Evolutionary conservation across 2,888 invertebrate species (phyloP).

Genomic region (Drosophila formosana): DNA sequence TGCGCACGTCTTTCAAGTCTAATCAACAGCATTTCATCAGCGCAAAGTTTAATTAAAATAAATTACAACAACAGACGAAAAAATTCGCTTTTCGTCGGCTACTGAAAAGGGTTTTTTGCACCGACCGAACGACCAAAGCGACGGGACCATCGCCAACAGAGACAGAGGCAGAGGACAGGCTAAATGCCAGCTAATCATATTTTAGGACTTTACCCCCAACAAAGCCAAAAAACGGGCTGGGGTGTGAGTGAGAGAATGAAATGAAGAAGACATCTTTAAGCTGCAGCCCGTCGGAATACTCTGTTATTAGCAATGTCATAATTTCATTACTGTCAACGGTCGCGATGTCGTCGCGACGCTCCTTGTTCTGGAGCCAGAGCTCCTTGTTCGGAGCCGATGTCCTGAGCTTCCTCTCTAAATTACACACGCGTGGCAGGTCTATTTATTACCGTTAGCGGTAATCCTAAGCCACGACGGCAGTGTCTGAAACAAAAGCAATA

Average conservation of each 20-base stretch:
- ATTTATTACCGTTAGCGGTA: conserved; percentile 79
- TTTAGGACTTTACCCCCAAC: conserved; percentile 57
- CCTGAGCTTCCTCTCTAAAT: conserved; percentile 57
- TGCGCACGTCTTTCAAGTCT: conserved; percentile 67
- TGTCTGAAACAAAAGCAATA: conserved; percentile 65
- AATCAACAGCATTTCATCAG: conserved; percentile 78
- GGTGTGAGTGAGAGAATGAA: conserved; percentile 5
- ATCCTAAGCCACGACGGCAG: conserved; percentile 67
- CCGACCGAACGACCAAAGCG: background rate
- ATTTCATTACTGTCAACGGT: conserved; percentile 81
- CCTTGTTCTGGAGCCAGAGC: background rate
- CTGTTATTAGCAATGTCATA: conserved; percentile 79
- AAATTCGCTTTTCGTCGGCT: conserved; percentile 36
- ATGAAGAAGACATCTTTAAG: conserved; percentile 56
- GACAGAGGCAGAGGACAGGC: conserved; percentile 41
- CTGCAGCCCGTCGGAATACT: conserved; percentile 59
- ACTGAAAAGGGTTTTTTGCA: conserved; percentile 62
- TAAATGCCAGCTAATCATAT: conserved; percentile 74
- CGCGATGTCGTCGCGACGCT: conserved; percentile 41
- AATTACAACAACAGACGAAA: conserved; percentile 68
- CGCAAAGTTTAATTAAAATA: conserved; percentile 78
- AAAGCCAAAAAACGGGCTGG: background rate
- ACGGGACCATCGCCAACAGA: conserved; percentile 7
- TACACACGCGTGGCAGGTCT: conserved; percentile 77
- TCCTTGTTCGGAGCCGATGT: conserved; percentile 17